These are phyloP conservation scores for Drosophila formosana DNA, from an alignment of 2,888 invertebrate genomes.

Conservation along the genomic window DNA sequence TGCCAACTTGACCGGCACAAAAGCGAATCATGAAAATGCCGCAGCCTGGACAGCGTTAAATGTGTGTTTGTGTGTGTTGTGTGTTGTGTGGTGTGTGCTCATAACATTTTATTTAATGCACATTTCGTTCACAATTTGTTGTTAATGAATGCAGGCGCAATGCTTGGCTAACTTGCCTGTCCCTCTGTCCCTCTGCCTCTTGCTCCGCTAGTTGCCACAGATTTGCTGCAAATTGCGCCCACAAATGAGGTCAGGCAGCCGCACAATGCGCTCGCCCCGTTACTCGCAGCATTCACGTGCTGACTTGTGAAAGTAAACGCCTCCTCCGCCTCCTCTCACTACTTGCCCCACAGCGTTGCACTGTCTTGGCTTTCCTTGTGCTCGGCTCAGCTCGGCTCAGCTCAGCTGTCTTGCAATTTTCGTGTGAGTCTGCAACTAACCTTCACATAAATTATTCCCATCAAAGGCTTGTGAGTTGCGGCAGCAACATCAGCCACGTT, in stretches of 20 bases:
- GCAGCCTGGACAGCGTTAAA: slow-evolving; percentile 15
- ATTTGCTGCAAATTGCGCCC: slow-evolving; percentile 76
- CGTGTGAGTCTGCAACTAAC: slow-evolving; percentile 74
- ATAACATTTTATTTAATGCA: slow-evolving; percentile 78
- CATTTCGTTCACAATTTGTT: slow-evolving; percentile 77
- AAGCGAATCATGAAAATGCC: slow-evolving; percentile 48
- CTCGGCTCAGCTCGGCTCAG: slow-evolving; percentile 7
- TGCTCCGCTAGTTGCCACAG: slow-evolving; percentile 67
- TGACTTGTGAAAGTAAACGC: slow-evolving; percentile 79
- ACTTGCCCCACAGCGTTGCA: not conserved
- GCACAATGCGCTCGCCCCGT: slow-evolving; percentile 72
- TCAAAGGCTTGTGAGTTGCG: slow-evolving; percentile 48
- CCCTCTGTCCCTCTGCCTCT: not conserved
- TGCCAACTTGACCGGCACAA: slow-evolving; percentile 77
- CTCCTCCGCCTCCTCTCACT: slow-evolving; percentile 17
- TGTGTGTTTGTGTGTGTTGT: slow-evolving; percentile 18
- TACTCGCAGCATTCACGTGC: slow-evolving; percentile 68
- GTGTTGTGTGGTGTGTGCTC: slow-evolving; percentile 44
- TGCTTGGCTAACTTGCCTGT: slow-evolving; percentile 37
- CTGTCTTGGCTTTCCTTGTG: slow-evolving; percentile 24
- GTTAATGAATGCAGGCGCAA: slow-evolving; percentile 73
- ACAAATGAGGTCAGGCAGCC: slow-evolving; percentile 74
- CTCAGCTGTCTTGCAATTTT: slow-evolving; percentile 55
- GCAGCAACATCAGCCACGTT: slow-evolving; percentile 38
- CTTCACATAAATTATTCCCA: slow-evolving; percentile 80